phyloP scores from a whole-genome alignment of 1,140 invertebrate species.

The Drosophila watanabei region DNA sequence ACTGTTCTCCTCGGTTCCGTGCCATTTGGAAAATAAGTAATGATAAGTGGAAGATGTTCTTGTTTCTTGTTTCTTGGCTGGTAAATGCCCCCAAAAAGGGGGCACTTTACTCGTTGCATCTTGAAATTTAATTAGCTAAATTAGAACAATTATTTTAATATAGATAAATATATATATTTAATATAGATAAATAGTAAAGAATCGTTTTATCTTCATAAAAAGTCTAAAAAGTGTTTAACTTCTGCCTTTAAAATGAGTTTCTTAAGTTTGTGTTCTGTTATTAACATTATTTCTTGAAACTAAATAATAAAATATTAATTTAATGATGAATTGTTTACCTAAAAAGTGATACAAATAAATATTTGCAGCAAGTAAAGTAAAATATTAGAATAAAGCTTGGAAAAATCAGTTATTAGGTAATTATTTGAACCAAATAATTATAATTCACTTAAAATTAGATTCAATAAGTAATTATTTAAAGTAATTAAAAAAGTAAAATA shows the following conservation, averaged over 20 bases:
- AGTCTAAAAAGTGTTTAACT: not conserved
- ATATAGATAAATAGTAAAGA: not conserved
- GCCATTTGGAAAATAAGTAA: conserved; percentile 33
- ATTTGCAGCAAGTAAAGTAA: not conserved
- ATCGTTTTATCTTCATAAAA: not conserved
- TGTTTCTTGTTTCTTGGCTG: no score
- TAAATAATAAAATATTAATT: not conserved
- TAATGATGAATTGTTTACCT: not conserved
- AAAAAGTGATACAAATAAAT: not conserved
- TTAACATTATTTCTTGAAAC: not conserved
- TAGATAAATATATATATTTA: not conserved
- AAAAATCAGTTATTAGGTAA: not conserved
- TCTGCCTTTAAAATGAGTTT: not conserved
- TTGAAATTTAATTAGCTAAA: not conserved
- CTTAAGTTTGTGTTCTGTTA: not conserved
- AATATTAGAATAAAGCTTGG: not conserved
- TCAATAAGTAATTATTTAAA: no score
- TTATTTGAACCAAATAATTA: not conserved
- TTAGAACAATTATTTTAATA: not conserved
- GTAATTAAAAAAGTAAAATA: no score
- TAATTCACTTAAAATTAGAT: not conserved
- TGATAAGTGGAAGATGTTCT: conserved; percentile 35
- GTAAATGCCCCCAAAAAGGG: not conserved
- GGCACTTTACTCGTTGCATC: not conserved
- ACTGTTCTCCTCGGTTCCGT: conserved; percentile 19